Evolutionary conservation across 2,888 invertebrate species (phyloP).

Genomic region (Agrotis exclamationis): DNA sequence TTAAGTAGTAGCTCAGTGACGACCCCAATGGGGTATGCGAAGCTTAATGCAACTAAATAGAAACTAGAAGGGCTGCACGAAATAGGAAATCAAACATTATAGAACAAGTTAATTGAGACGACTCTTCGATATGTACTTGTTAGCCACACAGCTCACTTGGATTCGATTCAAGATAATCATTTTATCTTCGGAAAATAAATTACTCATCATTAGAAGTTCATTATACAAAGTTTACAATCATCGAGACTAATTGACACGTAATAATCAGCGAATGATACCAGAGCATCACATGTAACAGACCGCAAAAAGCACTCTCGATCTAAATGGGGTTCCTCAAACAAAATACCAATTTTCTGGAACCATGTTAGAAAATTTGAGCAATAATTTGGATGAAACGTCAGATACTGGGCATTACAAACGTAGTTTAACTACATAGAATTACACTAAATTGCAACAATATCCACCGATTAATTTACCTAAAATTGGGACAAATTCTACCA

Average conservation of each 20-base stretch:
- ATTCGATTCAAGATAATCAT: conserved; percentile 23
- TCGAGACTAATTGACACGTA: conserved; percentile 57
- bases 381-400: conserved; percentile 65
- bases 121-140: conserved; percentile 63
- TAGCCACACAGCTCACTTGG: conserved; percentile 45
- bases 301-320: conserved; percentile 73
- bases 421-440: conserved; percentile 69
- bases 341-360: conserved; percentile 37
- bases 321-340: conserved; percentile 52
- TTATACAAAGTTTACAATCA: conserved; percentile 23
- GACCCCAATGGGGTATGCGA: conserved; percentile 41
- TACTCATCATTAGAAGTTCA: conserved; percentile 18
- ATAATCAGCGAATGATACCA: conserved; percentile 44
- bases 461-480: conserved; percentile 40
- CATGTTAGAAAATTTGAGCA: conserved; percentile 67
- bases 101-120: conserved; percentile 56
- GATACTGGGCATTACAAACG: conserved; percentile 69
- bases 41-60: conserved; percentile 41
- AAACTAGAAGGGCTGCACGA: conserved; percentile 56
- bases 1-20: conserved; percentile 66
- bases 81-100: conserved; percentile 48
- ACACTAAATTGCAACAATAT: conserved; percentile 61
- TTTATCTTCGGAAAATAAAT: conserved; percentile 35
- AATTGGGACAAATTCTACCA: conserved; percentile 34
- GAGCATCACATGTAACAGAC: conserved; percentile 41